phyloP scores from a whole-genome alignment of 2,113 vertebrate species.

The Ailuropoda melanoleuca region DNA sequence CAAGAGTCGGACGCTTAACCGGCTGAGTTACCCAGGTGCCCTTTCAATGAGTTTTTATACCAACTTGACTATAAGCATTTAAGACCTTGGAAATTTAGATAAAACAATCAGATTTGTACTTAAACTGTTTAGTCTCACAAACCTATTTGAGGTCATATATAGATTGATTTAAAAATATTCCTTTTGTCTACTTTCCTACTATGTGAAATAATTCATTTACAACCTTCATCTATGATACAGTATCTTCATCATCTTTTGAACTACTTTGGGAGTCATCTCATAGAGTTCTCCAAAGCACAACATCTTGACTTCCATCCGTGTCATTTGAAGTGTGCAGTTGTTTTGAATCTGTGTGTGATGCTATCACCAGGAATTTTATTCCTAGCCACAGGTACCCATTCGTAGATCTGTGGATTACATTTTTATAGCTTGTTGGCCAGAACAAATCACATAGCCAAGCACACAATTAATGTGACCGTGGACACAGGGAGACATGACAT shows the following conservation, averaged over 20 bases:
- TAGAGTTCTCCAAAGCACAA: background rate
- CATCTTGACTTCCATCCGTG: background rate
- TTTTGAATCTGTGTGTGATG: background rate
- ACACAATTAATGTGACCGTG: background rate
- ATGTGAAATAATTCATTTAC: background rate
- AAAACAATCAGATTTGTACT: background rate
- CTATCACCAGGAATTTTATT: background rate
- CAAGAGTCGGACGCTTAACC: background rate
- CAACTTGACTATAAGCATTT: background rate
- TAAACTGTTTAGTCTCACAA: background rate
- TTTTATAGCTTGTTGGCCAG: background rate
- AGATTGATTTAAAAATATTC: background rate
- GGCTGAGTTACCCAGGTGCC: background rate
- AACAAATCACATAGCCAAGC: background rate
- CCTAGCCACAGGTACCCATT: background rate
- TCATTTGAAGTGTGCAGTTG: background rate
- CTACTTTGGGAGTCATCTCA: background rate
- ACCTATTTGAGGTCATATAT: background rate
- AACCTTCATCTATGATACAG: background rate
- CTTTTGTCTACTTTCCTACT: background rate
- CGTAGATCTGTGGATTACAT: background rate
- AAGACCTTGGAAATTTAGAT: background rate
- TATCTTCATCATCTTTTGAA: background rate
- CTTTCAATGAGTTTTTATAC: background rate
- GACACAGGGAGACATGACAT: background rate